Evolutionary conservation across 2,888 invertebrate genomes (phyloP), one percentile per base, ranked within the genome.

Genomic region (Acanthosepion lycidas): DNA sequence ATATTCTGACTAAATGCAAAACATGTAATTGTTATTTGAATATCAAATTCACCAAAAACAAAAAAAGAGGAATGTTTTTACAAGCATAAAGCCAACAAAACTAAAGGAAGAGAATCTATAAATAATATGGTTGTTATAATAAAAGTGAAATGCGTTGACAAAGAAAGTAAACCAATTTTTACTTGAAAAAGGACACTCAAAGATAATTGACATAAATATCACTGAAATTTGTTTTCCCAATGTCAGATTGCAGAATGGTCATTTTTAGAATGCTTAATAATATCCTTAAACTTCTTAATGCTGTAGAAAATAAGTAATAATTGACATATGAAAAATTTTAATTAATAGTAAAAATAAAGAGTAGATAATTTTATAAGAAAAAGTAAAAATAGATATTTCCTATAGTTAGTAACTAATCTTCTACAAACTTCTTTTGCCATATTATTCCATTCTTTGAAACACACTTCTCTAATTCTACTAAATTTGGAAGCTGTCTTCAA

Each of bases 1-100:
- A 78, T 78, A 78, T 78, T n/a, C n/a, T 33, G 78, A n/a, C 33
- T 78, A n/a, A 78, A 78, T 78, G 78, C n/a, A 78, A 78, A 78
- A 78, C 78, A 78, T n/a, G 78, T 78, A 78, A 28, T 78, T 78
- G 78, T n/a, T 78, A 78, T 78, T 33, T 78, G 78, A 78, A 78
- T 78, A 78, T 33, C n/a, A 78, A 78, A 12, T 26, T 28, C n/a
- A 42, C 15, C 28, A 78, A 78, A 78, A 15, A 15, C n/a, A 78
- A 78, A 78, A 33, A 42, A n/a, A n/a, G 33, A 33, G 33, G 18
- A 78, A 15, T 78, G 3, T 78, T 78, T 33, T 78, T 78, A n/a
- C 33, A 12, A 78, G 33, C 15, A n/a, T 18, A n/a, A 78, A 78
- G 78, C n/a, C n/a, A 78, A n/a, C 78, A 78, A 33, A 15, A 78